Base-by-base conservation (phyloP, 2,888 invertebrate genomes). In the Melanophora roralis region DNA sequence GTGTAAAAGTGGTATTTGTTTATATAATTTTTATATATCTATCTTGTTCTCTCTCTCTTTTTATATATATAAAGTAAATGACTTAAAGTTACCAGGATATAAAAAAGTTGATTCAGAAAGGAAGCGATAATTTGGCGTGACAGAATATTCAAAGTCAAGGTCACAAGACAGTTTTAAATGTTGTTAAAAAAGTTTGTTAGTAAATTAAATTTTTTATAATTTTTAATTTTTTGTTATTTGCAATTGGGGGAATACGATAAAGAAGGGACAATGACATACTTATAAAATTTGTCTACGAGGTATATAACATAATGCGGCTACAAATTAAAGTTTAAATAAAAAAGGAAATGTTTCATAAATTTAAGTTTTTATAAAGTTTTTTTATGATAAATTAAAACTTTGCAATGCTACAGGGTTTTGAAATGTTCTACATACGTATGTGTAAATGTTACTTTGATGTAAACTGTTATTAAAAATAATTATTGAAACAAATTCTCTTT, bases 121-220 rank as follows among this genome's bases (percentile, higher is more conserved):
- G 68, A 76, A 80, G 72, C 68, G 72, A 76, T 80, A 76, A 80
- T 80, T 80, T 80, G 80, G 80, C 76, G 80, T 76, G 76, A 80
- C 80, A 73, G 51, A 68, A 76, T 68, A 76, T 76, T 80, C 80
- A 80, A 80, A 76, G 80, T 80, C 80, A 80, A 80, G 80, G 80
- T 80, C 80, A 73, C 43, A 71, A 64, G 55, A 71, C 69, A 76
- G 69, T 76, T 64, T 69, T 40, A 57, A 71, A 57, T 71, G 49
- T 76, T 62, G 55, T n/a, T 36, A 69, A 27, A 45, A 80, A 80
- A 76, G 36, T 80, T 80, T 67, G 68, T 76, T 73, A 32, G 67
- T 68, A 80, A 80, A 76, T 80, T 80, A 64, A 72, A 32, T 68
- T 80, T 69, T 60, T 60, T 59, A 75, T 47, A 75, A 76, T 67